phyloP scores from a whole-genome alignment of 2,888 invertebrate species.

The Cabera pusaria region DNA sequence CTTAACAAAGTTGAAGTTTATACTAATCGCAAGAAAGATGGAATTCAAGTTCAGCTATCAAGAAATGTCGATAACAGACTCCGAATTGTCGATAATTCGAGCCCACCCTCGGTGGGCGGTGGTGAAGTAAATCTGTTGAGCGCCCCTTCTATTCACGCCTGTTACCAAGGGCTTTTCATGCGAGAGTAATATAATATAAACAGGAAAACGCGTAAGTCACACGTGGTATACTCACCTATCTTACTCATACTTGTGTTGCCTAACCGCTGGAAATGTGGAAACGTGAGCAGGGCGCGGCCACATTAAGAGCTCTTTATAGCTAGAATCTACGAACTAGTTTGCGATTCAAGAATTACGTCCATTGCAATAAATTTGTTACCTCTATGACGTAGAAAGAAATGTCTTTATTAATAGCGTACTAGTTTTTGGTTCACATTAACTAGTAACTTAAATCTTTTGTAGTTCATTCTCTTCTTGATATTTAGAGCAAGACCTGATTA shows the following conservation, averaged over 20 bases:
- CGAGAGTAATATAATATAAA: constrained; percentile 46
- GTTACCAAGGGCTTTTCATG: constrained; percentile 43
- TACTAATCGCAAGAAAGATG: constrained; percentile 4
- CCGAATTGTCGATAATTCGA: constrained; percentile 12
- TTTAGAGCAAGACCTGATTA: too few relatives aligned
- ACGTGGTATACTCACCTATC: constrained; percentile 14
- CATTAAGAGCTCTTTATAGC: too few relatives aligned
- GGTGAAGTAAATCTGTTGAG: constrained; percentile 45
- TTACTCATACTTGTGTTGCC: constrained; percentile 20
- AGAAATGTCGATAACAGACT: constrained; percentile 9
- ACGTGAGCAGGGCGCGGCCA: too few relatives aligned
- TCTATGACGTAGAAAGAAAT: too few relatives aligned
- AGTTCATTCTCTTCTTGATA: too few relatives aligned
- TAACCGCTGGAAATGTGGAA: constrained; percentile 21
- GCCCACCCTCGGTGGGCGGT: constrained; percentile 11
- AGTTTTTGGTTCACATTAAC: too few relatives aligned
- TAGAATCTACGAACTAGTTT: too few relatives aligned
- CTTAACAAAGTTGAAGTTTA: too few relatives aligned
- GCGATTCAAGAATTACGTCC: too few relatives aligned
- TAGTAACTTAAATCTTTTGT: too few relatives aligned
- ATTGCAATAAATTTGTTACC: too few relatives aligned
- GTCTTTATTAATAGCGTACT: constrained; percentile 15
- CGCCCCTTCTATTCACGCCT: constrained; percentile 50
- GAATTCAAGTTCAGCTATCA: constrained; percentile 15
- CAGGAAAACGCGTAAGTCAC: constrained; percentile 53